Percentiles rank a stretch among this genome's conserved stretches.
These are phyloP conservation scores for Archaeoteleia sp. DNA, from an alignment of 2,888 invertebrate species.

Conservation along the genomic window DNA sequence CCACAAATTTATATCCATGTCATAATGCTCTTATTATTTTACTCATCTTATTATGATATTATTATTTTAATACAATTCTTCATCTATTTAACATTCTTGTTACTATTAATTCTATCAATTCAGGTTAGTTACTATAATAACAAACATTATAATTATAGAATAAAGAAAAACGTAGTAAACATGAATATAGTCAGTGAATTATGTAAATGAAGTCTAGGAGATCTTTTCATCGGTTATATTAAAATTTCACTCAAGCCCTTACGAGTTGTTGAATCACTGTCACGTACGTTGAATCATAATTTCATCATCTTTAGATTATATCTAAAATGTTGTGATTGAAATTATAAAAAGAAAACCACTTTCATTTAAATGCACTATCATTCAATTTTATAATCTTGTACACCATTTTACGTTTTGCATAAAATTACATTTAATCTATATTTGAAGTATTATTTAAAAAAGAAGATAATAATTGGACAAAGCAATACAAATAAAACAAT, in stretches of 20 bases:
- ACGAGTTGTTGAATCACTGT: constrained; percentile 34
- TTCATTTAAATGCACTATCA: constrained; percentile 22
- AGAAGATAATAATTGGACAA: too few relatives aligned
- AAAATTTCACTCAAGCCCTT: constrained; percentile 26
- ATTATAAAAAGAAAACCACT: constrained; percentile 31
- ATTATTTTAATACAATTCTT: neutral
- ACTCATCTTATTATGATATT: neutral
- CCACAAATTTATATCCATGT: constrained; percentile 3
- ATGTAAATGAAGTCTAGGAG: constrained; percentile 15
- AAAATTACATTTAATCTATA: too few relatives aligned
- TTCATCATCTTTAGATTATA: constrained; percentile 46
- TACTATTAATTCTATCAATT: too few relatives aligned
- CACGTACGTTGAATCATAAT: constrained; percentile 48
- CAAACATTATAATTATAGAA: too few relatives aligned
- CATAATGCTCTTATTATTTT: neutral
- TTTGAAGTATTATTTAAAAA: too few relatives aligned
- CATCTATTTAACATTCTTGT: too few relatives aligned
- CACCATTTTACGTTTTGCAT: too few relatives aligned
- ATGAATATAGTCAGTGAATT: too few relatives aligned
- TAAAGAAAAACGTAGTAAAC: too few relatives aligned
- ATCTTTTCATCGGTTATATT: constrained; percentile 33
- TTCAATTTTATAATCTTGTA: neutral
- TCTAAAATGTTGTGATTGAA: constrained; percentile 44
- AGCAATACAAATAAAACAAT: too few relatives aligned
- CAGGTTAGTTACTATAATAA: too few relatives aligned